Base-by-base conservation (phyloP, 2,888 invertebrate species). In the Crematogaster levior region DNA sequence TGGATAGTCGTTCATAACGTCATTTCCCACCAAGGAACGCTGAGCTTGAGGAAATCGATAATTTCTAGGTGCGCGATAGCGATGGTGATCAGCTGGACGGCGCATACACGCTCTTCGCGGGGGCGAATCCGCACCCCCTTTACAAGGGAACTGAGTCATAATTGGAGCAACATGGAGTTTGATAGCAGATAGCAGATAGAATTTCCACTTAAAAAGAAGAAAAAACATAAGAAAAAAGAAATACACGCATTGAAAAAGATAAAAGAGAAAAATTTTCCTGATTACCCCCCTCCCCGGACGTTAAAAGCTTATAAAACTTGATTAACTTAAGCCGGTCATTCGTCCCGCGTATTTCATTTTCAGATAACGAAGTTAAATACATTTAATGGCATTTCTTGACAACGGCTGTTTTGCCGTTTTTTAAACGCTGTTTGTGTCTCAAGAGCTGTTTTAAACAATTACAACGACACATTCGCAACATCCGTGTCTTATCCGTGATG, bases 11-110 rank as follows among this genome's bases (percentile, higher is more conserved):
- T n/a, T 80, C 21, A 60, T 85, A 88, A 85, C 90, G 89, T 91
- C 91, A 87, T 77, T 27, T 58, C 83, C 77, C 27, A 21, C 91
- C 90, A 90, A 88, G 82, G 86, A 84, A 89, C 89, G 85, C 85
- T 74, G 65, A 81, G 86, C 85, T 88, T 89, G 65, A 84, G 24
- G 10, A 30, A 81, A 90, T 90, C 90, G 87, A 90, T 88, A 86
- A 70, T 53, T 83, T 77, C 85, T 80, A 84, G 77, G 82, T 84
- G 84, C 75, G 79, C 83, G 66, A 53, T 65, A 48, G 77, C n/a
- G 48, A 34, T 65, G 34, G 4, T 12, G n/a, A 27, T 15, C 9
- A 24, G 37, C 24, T 9, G 70, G 21, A 5, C 30, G 46, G 6
- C n/a, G 68, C 37, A 27, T n/a, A 37, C 53, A 43, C 73, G 37